Base-by-base conservation (phyloP, 2,888 invertebrate species). In the Gymnosoma rotundatum region DNA sequence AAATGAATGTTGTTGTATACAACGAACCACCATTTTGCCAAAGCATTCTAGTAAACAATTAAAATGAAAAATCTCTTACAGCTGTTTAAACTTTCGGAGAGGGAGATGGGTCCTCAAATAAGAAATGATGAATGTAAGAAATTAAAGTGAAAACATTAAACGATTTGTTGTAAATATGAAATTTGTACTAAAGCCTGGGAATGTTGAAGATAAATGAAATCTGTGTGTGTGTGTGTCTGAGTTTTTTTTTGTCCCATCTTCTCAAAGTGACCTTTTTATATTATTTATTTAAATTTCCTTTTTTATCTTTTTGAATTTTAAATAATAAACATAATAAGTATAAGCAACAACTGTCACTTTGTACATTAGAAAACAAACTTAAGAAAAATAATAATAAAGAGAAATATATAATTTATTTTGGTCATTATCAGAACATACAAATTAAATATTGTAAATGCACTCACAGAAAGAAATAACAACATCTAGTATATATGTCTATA, bases 301-400 rank as follows among this genome's bases (percentile, higher is more conserved):
- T 74, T 64, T 74, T 18, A 54, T 42, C 32, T 36, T 64, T 5
- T 63, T 45, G 20, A 32, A 45, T 48, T 56, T 72, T 48, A 52
- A 42, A 78, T 83, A 80, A 83, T 76, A 52, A 80, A 83, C 58
- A 67, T 67, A 72, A 79, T 38, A 80, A 74, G 5, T 79, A 80
- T 83, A 80, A 80, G 79, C 76, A 80, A 76, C 79, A 76, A 73
- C 76, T 80, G 67, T 80, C 67, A 64, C 76, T 78, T 66, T 36
- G 18, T 21, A 16, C 52, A 52, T 20, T 45, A 38, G 32, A 25
- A 38, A 18, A 48, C 21, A 45, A 58, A 36, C 25, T 42, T 8
- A 45, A 56, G 25, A 58, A 56, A 54, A 20, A 16, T 54, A 45
- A 72, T 9, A 54, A 52, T 32, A 18, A 70, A 56, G 16, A 67